Evolutionary conservation across 1,140 invertebrate species (phyloP), one percentile per base, ranked within the genome.

Genomic region (Drosophila chauvacae): DNA sequence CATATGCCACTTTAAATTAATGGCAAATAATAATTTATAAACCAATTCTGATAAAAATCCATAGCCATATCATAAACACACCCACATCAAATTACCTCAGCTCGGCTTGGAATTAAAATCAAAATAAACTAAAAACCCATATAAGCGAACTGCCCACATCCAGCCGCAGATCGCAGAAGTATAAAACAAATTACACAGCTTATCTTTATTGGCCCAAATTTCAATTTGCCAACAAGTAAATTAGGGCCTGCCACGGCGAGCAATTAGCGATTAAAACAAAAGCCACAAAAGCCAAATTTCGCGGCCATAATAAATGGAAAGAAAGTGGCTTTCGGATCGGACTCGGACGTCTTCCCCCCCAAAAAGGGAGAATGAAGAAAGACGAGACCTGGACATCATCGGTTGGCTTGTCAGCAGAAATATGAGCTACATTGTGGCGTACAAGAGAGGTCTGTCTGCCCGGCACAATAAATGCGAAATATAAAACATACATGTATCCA

Each of bases 151-250:
- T 42, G 66, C 53, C 58, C 77, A 63, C 61, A 45, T 74, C 37
- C 33, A 37, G 33, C 51, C 13, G 7, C 20, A 44, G 41, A 16
- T 33, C 0, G 33, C 28, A 62, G 23, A 53, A 44, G 28, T 56
- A 80, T 74, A 79, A 68, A 61, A 76, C 80, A 83, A 83, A 83
- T 83, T 83, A 77, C 66, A 66, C 13, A 62, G 81, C 77, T 85
- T 84, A 84, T 84, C 81, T 85, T 64, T 81, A 72, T 77, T 84
- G 81, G 72, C 81, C 81, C 60, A 81, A 85, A 81, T 84, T 85
- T 84, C 81, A 84, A 84, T 84, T 84, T 77, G 62, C 72, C 77
- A 85, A 77, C 81, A 48, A 81, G 72, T 85, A 85, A 84, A 84
- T 84, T 81, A 77, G 65, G 75, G 77, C 77, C 81, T 80, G 81